Conservation (phyloP, 2,797 vertebrate genomes). For the Enteromius paludinosus region DNA sequence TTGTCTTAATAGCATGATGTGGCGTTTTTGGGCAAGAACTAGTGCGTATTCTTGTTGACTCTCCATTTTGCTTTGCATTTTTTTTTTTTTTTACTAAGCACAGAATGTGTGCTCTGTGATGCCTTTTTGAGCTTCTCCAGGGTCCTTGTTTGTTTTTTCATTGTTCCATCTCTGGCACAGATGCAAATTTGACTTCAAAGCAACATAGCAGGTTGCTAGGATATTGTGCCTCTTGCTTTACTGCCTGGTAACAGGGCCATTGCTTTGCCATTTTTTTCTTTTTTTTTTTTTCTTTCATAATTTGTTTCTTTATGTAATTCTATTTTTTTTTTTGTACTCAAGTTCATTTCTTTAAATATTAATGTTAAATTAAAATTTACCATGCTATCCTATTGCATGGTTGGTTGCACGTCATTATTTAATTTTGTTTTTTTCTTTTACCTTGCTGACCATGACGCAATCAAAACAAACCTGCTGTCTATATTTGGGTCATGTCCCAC, state of each 20-base stretch:
- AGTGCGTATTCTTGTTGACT: neutral
- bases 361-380: neutral
- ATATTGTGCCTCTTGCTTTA: constrained; percentile 61
- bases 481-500: too few species aligned
- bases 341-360: neutral
- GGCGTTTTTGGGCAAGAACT: neutral
- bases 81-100: neutral
- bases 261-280: neutral
- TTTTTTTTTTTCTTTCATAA: neutral
- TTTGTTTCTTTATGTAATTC: neutral
- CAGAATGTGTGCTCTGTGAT: constrained; percentile 40
- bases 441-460: neutral
- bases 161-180: constrained; percentile 73
- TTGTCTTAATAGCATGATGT: constrained; percentile 21
- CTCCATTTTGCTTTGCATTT: neutral
- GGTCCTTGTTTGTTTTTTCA: constrained; percentile 59
- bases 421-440: neutral
- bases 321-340: too few species aligned
- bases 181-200: constrained; percentile 69
- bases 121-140: constrained; percentile 60
- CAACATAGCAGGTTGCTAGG: constrained; percentile 72
- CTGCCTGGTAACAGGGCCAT: constrained; percentile 7
- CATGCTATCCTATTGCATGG: neutral
- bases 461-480: neutral
- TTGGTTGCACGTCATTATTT: neutral